Evolutionary conservation across 2,888 invertebrate species (phyloP), one percentile per base, ranked within the genome.

Genomic region (Caenorhabditis uteleia): DNA sequence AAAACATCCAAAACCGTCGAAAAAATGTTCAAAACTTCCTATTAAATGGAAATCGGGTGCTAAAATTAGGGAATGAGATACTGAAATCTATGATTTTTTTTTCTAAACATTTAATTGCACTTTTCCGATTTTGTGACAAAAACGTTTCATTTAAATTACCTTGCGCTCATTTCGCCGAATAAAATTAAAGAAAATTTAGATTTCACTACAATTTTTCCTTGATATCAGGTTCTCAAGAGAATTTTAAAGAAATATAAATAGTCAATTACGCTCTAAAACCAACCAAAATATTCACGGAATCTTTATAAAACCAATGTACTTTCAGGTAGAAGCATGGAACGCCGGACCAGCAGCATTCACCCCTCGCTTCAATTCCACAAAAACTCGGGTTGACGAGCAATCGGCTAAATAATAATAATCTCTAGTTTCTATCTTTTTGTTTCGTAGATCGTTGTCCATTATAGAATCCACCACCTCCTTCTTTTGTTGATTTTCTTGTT

Each of bases 261-360:
- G n/a, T n/a, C n/a, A n/a, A n/a, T n/a, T n/a, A n/a, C n/a, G n/a
- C n/a, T 18, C 8, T 16, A 38, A 16, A 8, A 18, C 7, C 7
- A 10, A n/a, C 8, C 8, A 38, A 12, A 38, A 10, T n/a, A 12
- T 7, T 10, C 39, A 7, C 16, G 8, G 10, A n/a, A 38, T 38
- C 39, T 7, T 38, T 8, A 38, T 8, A 38, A 10, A 18, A 7
- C 8, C 18, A n/a, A 7, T 8, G n/a, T 8, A 38, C 6, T 58
- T 62, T 23, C 47, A 72, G 71, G 74, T 81, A 7, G 79, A 82
- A 59, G 66, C 79, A 1, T 81, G 80, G 80, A 74, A 70, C 46
- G 51, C 66, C 2, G 81, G 78, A 7, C 77, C 78, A 6, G 78
- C 79, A 0, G 43, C 31, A 16, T 69, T 73, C 65, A 60, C 51